Evolutionary conservation across 1,140 invertebrate species (phyloP).

Genomic region (Drosophila elegans): DNA sequence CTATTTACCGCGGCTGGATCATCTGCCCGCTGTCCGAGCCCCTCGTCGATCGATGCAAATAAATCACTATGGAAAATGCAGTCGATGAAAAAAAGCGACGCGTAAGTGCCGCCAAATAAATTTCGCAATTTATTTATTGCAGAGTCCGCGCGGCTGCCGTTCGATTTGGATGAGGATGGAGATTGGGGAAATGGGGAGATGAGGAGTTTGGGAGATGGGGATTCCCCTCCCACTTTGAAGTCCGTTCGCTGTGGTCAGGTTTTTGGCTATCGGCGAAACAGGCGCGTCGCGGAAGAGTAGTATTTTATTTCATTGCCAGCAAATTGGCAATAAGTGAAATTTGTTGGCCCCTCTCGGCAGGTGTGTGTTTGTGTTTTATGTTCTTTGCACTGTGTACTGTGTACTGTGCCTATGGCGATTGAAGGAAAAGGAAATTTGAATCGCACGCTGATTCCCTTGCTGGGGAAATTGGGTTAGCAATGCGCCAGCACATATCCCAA

Average conservation of each 20-base stretch:
- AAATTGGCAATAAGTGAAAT: slow-evolving; percentile 83
- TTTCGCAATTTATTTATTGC: slow-evolving; percentile 83
- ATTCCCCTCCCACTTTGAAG: slow-evolving; percentile 3
- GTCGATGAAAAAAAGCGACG: slow-evolving; percentile 78
- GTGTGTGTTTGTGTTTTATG: slow-evolving; percentile 45
- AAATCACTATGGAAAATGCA: slow-evolving; percentile 79
- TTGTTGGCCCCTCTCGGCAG: slow-evolving; percentile 72
- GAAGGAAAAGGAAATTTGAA: slow-evolving; percentile 44
- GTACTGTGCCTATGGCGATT: slow-evolving; percentile 5
- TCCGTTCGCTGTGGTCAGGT: slow-evolving; percentile 28
- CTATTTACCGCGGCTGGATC: slow-evolving; percentile 29
- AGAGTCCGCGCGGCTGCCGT: slow-evolving; percentile 52
- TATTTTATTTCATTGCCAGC: slow-evolving; percentile 81
- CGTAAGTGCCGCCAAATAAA: slow-evolving; percentile 82
- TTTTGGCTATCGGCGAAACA: slow-evolving; percentile 61
- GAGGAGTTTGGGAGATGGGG: neutral
- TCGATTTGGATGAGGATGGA: slow-evolving; percentile 5
- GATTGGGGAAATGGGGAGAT: neutral
- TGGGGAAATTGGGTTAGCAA: slow-evolving; percentile 59
- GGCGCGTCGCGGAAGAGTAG: slow-evolving; percentile 49
- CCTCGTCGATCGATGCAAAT: slow-evolving; percentile 62
- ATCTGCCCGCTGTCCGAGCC: slow-evolving; percentile 19
- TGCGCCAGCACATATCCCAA: slow-evolving; percentile 11
- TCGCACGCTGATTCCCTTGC: slow-evolving; percentile 33
- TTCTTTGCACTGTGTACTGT: neutral